Percentiles rank a stretch among this genome's conserved stretches.
Evolutionary conservation across 2,797 vertebrate species (phyloP).

Genomic region (Paramormyrops hopkinsi): DNA sequence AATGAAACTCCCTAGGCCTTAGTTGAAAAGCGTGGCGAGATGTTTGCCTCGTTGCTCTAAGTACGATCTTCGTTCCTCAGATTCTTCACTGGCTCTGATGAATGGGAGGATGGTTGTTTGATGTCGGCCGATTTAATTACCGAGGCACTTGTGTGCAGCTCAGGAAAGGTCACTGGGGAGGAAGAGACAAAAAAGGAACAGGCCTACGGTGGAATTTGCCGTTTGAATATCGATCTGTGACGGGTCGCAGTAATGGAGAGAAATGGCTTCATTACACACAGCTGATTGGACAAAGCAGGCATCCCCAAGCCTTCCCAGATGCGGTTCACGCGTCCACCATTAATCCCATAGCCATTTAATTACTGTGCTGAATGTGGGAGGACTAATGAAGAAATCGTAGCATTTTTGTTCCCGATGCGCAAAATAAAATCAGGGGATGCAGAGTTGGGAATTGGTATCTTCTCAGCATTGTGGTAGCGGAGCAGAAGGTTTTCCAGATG

Average conservation of each 20-base stretch:
- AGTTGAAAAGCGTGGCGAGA: neutral
- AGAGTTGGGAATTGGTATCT: neutral
- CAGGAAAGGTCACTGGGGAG: slow-evolving; percentile 39
- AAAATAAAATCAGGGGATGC: neutral
- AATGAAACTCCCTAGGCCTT: neutral
- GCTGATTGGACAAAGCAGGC: neutral
- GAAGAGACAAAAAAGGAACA: neutral
- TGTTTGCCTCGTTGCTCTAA: too few relatives aligned
- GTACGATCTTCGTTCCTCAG: neutral
- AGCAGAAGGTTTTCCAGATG: neutral
- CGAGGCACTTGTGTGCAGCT: slow-evolving; percentile 25
- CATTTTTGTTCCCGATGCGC: neutral
- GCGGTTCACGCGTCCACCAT: neutral
- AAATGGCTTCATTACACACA: neutral
- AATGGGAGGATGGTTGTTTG: slow-evolving; percentile 26
- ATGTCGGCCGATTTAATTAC: slow-evolving; percentile 34
- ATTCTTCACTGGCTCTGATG: neutral
- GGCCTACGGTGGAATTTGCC: neutral
- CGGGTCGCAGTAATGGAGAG: neutral
- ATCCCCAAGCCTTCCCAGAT: neutral
- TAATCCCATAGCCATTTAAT: neutral
- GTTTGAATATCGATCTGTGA: slow-evolving; percentile 20
- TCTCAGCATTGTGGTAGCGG: neutral
- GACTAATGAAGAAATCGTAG: neutral
- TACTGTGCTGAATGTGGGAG: neutral